Evolutionary conservation across 2,113 vertebrate genomes (phyloP).

Genomic region (Cololabis saira): DNA sequence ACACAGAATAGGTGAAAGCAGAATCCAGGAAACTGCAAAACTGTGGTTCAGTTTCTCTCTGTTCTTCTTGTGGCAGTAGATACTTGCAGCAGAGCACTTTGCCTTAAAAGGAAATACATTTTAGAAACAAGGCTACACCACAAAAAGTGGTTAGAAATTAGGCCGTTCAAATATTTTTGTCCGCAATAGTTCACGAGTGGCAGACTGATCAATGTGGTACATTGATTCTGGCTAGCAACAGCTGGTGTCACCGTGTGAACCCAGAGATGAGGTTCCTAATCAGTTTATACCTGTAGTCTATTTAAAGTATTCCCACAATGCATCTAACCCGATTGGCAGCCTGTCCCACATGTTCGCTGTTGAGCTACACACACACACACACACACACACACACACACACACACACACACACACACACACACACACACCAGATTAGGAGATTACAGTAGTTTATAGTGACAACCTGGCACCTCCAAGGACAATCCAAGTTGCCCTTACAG

Average conservation of each 20-base stretch:
- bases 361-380: conserved; percentile 10
- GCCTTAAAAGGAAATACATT: neutral
- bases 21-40: neutral
- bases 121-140: neutral
- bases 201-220: neutral
- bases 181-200: neutral
- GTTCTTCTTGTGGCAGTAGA: conserved; percentile 16
- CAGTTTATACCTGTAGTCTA: conserved; percentile 43
- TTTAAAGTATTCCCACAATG: conserved; percentile 66
- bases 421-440: conserved; percentile 71
- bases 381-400: conserved; percentile 9
- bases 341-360: conserved; percentile 27
- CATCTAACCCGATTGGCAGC: conserved; percentile 49
- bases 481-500: conserved; percentile 35
- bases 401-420: conserved; percentile 12
- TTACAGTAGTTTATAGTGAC: conserved; percentile 68
- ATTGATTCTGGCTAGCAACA: no score
- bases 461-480: conserved; percentile 59
- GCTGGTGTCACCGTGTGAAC: no score
- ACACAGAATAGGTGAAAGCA: conserved; percentile 9
- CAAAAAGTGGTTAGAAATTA: neutral
- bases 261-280: conserved; percentile 37
- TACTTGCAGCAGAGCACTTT: conserved; percentile 19
- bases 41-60: neutral
- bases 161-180: neutral